Base-by-base conservation (phyloP, 2,888 invertebrate genomes). In the Ypsolopha sequella region DNA sequence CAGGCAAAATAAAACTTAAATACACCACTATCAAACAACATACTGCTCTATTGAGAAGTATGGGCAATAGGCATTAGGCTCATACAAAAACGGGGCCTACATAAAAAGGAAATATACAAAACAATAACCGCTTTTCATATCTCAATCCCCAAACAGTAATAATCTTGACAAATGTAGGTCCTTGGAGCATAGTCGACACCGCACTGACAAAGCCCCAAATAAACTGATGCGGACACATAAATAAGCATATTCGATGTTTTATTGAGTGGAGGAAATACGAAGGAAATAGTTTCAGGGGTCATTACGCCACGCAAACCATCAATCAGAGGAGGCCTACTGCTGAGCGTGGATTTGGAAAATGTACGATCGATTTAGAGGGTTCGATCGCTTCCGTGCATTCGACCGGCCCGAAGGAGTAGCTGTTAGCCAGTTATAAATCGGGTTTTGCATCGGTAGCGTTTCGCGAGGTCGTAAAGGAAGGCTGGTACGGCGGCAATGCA, bases 121-220 rank as follows among this genome's bases (percentile, higher is more conserved):
- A 85, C 80, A 85, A 81, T 82, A 82, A 81, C 80, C 70, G 71
- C 76, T 76, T 76, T 77, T 77, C 79, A 79, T 80, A 79, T 78
- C 79, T 79, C 76, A 75, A 81, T 81, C 73, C 77, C 73, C 73
- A 67, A 76, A 76, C 74, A 75, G 73, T 72, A 68, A 77, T 84
- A 85, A 82, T 84, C 84, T 77, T 85, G 85, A 84, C 80, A 85
- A 85, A 84, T 82, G 76, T 80, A 76, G 79, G 84, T 84, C 76
- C 76, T 76, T 74, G 67, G 68, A 76, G 76, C 74, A 71, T 76
- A 76, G 74, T 75, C 76, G 72, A 73, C 73, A 76, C 75, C 70
- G 68, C 75, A 80, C 74, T 77, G 80, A 84, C 84, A 81, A 79
- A 77, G 75, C 74, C 76, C 75, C 76, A 71, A 81, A 81, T 82